Evolutionary conservation across 2,113 vertebrate species (phyloP).

Genomic region (Hippocampus mohnikei): DNA sequence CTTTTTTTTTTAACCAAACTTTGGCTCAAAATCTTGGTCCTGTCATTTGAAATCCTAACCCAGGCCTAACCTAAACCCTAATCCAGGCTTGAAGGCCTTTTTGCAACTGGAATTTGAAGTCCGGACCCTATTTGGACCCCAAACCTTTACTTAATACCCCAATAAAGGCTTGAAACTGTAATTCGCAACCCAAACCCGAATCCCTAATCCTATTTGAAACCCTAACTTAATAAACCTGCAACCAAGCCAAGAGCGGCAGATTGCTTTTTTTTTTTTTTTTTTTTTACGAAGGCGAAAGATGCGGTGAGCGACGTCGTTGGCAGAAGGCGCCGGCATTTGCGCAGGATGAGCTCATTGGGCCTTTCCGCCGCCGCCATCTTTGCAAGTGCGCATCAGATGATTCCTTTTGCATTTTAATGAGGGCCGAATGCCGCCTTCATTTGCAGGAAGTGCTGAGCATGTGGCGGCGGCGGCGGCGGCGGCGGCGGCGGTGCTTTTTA

Average conservation of each 20-base stretch:
- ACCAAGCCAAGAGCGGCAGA: conserved; percentile 60
- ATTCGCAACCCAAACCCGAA: too few relatives aligned
- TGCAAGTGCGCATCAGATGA: conserved; percentile 73
- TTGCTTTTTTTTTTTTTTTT: conserved; percentile 56
- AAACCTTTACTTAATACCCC: neutral
- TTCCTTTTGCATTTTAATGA: conserved; percentile 77
- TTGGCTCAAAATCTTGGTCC: too few relatives aligned
- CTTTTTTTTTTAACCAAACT: too few relatives aligned
- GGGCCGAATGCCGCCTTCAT: conserved; percentile 77
- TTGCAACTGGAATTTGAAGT: too few relatives aligned
- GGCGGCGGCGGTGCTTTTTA: conserved; percentile 49
- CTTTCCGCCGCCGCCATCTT: conserved; percentile 57
- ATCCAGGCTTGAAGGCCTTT: too few relatives aligned
- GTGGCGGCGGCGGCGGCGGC: conserved; percentile 63
- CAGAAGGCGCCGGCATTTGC: conserved; percentile 54
- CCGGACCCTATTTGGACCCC: neutral
- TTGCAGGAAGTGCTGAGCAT: conserved; percentile 78
- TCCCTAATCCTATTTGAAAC: too few relatives aligned
- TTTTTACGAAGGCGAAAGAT: conserved; percentile 58
- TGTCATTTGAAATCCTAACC: too few relatives aligned
- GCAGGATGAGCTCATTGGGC: conserved; percentile 65
- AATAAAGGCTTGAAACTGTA: too few relatives aligned
- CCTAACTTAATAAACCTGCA: too few relatives aligned
- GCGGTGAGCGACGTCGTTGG: conserved; percentile 66
- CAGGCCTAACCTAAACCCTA: too few relatives aligned